These are phyloP conservation scores for Stegastes partitus DNA, from an alignment of 2,113 vertebrate genomes.

Conservation along the genomic window DNA sequence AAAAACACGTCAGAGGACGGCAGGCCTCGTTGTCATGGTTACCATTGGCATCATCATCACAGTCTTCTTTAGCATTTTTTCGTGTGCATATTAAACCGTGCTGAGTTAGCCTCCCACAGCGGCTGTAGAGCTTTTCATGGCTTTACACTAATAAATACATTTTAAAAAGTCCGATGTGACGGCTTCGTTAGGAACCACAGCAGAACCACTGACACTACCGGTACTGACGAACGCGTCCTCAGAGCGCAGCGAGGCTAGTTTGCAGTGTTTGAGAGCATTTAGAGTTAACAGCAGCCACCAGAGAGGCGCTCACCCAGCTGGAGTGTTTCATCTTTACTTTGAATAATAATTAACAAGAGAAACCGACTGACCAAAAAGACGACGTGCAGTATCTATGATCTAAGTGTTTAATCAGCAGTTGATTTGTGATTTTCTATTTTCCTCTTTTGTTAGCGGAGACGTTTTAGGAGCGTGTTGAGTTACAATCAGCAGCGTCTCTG, in stretches of 20 bases:
- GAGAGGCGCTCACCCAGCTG: not conserved
- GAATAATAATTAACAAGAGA: constrained; percentile 1
- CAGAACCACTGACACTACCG: constrained; percentile 17
- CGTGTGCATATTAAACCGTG: not conserved
- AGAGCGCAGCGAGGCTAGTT: not conserved
- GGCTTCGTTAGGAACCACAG: not conserved
- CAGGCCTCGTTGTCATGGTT: not conserved
- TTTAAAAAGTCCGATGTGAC: not conserved
- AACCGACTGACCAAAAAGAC: constrained; percentile 6
- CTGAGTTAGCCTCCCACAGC: constrained; percentile 26
- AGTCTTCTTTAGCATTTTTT: constrained; percentile 27
- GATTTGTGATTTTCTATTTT: not conserved
- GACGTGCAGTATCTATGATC: not conserved
- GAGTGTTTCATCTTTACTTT: not conserved
- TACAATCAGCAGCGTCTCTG: too few species aligned
- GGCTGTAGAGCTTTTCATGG: not conserved
- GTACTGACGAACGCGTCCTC: not conserved
- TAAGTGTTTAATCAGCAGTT: not conserved
- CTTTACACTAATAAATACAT: constrained; percentile 7
- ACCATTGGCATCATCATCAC: constrained; percentile 1
- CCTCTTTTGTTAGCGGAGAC: not conserved
- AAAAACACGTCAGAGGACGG: not conserved
- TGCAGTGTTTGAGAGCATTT: constrained; percentile 18
- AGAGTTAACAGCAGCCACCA: constrained; percentile 3
- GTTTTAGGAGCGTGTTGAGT: too few species aligned